These are phyloP conservation scores for Micromys minutus DNA, from an alignment of 2,113 vertebrate genomes.

Conservation along the genomic window DNA sequence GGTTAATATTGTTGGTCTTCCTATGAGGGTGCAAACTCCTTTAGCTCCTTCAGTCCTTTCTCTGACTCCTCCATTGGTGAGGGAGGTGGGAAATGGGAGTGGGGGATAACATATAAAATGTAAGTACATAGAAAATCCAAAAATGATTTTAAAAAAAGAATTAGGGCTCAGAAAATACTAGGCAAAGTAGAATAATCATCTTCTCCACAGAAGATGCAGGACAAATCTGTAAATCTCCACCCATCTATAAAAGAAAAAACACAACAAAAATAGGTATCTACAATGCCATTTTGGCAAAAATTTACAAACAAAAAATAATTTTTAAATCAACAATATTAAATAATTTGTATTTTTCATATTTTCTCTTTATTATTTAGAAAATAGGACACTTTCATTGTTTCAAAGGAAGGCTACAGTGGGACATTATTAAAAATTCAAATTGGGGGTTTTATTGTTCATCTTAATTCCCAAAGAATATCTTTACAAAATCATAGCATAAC, in stretches of 20 bases:
- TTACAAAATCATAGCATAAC: background rate
- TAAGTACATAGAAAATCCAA: too few relatives aligned
- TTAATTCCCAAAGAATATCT: background rate
- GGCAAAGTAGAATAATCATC: background rate
- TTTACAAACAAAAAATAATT: background rate
- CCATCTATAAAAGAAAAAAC: background rate
- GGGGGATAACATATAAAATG: too few relatives aligned
- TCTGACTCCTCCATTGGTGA: too few relatives aligned
- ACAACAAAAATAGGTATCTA: background rate
- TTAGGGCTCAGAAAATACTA: background rate
- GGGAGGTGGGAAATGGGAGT: too few relatives aligned
- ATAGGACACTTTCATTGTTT: background rate
- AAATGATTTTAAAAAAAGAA: too few relatives aligned
- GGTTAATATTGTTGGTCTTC: too few relatives aligned
- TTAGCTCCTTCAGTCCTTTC: too few relatives aligned
- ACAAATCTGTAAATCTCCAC: background rate
- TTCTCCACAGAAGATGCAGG: background rate
- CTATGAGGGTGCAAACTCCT: too few relatives aligned
- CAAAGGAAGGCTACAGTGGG: background rate
- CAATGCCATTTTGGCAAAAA: background rate
- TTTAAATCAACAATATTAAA: slow-evolving; percentile 22
- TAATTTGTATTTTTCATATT: background rate
- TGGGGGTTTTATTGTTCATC: slow-evolving; percentile 41
- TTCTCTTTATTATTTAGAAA: background rate
- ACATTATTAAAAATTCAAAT: slow-evolving; percentile 46